Percentiles rank a stretch among this genome's conserved stretches.
Conservation (phyloP, 2,113 vertebrate genomes). For the Struthidea cinerea region DNA sequence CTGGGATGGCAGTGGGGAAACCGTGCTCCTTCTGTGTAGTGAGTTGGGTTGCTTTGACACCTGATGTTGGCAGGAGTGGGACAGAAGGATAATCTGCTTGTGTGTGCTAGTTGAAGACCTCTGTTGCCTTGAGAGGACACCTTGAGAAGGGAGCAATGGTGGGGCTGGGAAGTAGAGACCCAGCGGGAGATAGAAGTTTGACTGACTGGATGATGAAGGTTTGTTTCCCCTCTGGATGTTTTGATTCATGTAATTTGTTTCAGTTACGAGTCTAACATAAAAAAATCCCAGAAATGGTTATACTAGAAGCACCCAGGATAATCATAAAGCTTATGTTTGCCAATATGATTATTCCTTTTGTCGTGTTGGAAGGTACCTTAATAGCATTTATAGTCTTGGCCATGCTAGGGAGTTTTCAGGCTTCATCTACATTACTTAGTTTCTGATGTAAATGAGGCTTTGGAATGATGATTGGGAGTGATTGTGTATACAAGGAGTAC, state of each 20-base stretch:
- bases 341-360: neutral
- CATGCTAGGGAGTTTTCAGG: neutral
- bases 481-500: neutral
- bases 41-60: neutral
- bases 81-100: fast-evolving
- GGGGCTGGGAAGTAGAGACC: neutral
- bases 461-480: neutral
- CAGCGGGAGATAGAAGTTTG: neutral
- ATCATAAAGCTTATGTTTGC: neutral
- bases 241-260: neutral
- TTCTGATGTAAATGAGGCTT: neutral
- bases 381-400: neutral
- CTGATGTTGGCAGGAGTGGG: neutral
- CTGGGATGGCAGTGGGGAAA: neutral
- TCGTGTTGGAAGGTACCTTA: slow-evolving; percentile 1
- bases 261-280: neutral
- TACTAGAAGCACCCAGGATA: neutral
- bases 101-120: neutral
- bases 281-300: neutral
- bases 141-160: neutral
- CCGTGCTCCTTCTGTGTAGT: fast-evolving
- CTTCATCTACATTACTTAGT: neutral
- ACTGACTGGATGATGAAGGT: neutral
- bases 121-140: neutral
- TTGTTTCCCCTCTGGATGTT: neutral